Evolutionary conservation across 2,797 vertebrate genomes (phyloP).

Genomic region (Parambassis ranga): DNA sequence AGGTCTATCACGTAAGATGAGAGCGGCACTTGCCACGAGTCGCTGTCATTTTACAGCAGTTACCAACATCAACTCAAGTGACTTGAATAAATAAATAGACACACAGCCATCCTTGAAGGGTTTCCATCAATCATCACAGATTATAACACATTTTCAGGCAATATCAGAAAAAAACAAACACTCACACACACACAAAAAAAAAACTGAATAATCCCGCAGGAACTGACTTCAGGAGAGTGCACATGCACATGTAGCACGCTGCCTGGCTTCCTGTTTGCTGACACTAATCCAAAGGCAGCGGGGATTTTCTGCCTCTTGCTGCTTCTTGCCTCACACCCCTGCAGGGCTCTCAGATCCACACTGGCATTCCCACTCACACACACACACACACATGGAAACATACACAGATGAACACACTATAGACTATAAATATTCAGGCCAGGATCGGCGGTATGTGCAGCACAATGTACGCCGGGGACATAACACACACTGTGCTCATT

Average conservation of each 20-base stretch:
- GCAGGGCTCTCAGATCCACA: conserved; percentile 71
- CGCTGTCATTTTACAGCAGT: neutral
- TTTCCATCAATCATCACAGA: neutral
- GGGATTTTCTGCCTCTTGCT: conserved; percentile 79
- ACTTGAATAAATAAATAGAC: conserved; percentile 7
- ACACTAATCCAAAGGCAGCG: conserved; percentile 79
- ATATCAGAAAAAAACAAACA: conserved; percentile 1
- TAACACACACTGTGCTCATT: conserved; percentile 50
- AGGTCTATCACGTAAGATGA: neutral
- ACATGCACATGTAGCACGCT: conserved; percentile 47
- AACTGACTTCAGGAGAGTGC: conserved; percentile 41
- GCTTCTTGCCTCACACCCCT: conserved; percentile 81
- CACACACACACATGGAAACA: conserved; percentile 46
- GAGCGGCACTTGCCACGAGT: neutral
- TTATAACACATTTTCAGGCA: neutral
- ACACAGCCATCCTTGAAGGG: neutral
- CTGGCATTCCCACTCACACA: conserved; percentile 54
- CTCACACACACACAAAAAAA: neutral
- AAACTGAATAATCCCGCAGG: conserved; percentile 14
- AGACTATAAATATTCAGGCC: conserved; percentile 73
- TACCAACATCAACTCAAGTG: conserved; percentile 20
- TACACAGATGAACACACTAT: conserved; percentile 52
- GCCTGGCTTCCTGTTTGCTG: conserved; percentile 71
- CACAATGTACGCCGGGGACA: conserved; percentile 44
- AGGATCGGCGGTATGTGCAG: conserved; percentile 47